These are phyloP conservation scores for Drosophila athabasca DNA, from an alignment of 1,140 invertebrate genomes.

Conservation along the genomic window DNA sequence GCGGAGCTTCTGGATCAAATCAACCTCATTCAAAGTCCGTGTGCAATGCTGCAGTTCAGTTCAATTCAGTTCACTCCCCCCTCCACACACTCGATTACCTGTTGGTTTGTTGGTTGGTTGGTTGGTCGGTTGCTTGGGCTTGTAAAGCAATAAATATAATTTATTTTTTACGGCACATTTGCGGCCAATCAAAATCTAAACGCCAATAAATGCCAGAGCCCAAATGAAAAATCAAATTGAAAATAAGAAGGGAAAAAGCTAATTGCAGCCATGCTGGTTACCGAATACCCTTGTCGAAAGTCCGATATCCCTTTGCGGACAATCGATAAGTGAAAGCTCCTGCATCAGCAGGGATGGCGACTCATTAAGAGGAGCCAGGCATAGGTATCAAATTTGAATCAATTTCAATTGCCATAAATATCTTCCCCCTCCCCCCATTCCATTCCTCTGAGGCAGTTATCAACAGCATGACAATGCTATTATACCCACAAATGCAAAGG, in stretches of 20 bases:
- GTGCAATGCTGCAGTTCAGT: slow-evolving; percentile 22
- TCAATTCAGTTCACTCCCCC: slow-evolving; percentile 22
- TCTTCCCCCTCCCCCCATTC: neutral
- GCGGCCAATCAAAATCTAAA: slow-evolving; percentile 71
- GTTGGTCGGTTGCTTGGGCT: slow-evolving; percentile 1
- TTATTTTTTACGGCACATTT: slow-evolving; percentile 60
- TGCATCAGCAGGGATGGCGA: neutral
- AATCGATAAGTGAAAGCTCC: neutral
- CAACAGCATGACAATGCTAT: slow-evolving; percentile 36
- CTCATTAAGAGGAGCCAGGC: too few species aligned
- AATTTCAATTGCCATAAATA: slow-evolving; percentile 20
- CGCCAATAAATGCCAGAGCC: slow-evolving; percentile 64
- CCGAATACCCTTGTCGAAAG: slow-evolving; percentile 4
- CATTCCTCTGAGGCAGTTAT: neutral
- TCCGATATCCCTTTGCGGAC: neutral
- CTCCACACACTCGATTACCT: slow-evolving; percentile 34
- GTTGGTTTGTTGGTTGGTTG: slow-evolving; percentile 1
- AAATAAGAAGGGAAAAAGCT: slow-evolving; percentile 30
- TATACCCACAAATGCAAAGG: slow-evolving; percentile 32
- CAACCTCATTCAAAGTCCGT: slow-evolving; percentile 37
- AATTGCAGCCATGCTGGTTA: neutral
- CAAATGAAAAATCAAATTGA: slow-evolving; percentile 67
- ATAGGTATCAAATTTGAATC: slow-evolving; percentile 1
- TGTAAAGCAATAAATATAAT: slow-evolving; percentile 62
- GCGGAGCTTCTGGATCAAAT: slow-evolving; percentile 18